These are phyloP conservation scores for Novumbra hubbsi DNA, from an alignment of 2,797 vertebrate species.

Conservation along the genomic window DNA sequence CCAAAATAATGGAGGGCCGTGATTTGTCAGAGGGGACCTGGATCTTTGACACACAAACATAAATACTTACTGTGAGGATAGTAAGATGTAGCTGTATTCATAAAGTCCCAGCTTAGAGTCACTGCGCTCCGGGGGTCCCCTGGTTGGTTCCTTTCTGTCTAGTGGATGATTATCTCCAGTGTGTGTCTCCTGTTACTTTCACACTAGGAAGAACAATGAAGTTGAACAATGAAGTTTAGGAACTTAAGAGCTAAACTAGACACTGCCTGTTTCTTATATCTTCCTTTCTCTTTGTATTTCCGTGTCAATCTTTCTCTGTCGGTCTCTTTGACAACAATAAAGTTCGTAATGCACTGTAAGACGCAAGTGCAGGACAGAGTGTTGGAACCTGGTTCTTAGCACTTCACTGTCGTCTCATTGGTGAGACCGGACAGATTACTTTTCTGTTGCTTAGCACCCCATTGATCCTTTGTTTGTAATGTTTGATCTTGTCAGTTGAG, in stretches of 20 bases:
- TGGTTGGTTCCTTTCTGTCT: background rate
- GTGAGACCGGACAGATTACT: background rate
- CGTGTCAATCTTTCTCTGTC: conserved; percentile 7
- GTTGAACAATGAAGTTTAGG: background rate
- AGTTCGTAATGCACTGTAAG: background rate
- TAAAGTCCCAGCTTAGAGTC: background rate
- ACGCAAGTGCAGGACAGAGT: background rate
- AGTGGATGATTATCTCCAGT: background rate
- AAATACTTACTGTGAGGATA: background rate
- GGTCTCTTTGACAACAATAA: background rate
- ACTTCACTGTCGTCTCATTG: background rate
- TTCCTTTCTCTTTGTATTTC: conserved; percentile 37
- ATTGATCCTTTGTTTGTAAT: background rate
- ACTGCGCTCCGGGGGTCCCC: background rate
- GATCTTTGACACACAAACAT: background rate
- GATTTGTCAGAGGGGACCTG: no score
- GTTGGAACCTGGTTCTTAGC: background rate
- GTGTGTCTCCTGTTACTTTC: background rate
- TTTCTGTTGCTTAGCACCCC: background rate
- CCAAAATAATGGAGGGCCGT: no score
- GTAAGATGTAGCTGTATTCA: background rate
- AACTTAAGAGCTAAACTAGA: background rate
- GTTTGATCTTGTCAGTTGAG: background rate
- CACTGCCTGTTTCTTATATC: background rate
- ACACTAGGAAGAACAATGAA: background rate